Evolutionary conservation across 2,113 vertebrate species (phyloP), one percentile per base, ranked within the genome.

Genomic region (Pipra filicauda): DNA sequence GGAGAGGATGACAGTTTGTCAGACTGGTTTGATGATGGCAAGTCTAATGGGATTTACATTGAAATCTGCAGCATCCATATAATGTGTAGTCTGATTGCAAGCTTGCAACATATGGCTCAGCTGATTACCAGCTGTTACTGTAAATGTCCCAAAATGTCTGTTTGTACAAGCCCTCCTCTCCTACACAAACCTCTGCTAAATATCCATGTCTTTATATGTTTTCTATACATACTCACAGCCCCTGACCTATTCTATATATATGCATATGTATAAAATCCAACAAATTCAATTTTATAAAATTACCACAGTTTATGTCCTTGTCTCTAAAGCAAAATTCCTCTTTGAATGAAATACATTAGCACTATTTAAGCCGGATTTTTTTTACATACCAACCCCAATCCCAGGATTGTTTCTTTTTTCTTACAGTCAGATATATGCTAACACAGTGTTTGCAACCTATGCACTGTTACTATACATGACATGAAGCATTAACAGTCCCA

Each of bases 1-100:
- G 17, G 11, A 44, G 78, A 73, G 21, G 7, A 9, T 6, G 5
- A 35, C 3, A 55, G 10, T 59, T 59, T 31, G 51, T 22, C 20
- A 30, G 26, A 62, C 26, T 54, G 49, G 13, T 37, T 41, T 65
- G 30, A 31, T 58, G 51, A 33, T 52, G 31, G 6, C 4, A 61
- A 52, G 24, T 46, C 15, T 55, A 9, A 73, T 5, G 10, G 66
- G 20, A 74, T 44, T 76, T 44, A 33, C 5, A 22, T 12, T 4
- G 22, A 62, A 62, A 24, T 27, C 22, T 43, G 31, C 51, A 77
- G 15, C 11, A 35, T 15, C 12, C 0, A 0, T 16, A 6, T 4
- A 41, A 14, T 31, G 30, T 76, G 27, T 39, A 35, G 18, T 23
- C 62, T 48, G 24, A 21, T 57, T 58, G 37, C 5, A 14, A 14